Conservation (phyloP, 2,113 vertebrate genomes). For the Rutilus rutilus region DNA sequence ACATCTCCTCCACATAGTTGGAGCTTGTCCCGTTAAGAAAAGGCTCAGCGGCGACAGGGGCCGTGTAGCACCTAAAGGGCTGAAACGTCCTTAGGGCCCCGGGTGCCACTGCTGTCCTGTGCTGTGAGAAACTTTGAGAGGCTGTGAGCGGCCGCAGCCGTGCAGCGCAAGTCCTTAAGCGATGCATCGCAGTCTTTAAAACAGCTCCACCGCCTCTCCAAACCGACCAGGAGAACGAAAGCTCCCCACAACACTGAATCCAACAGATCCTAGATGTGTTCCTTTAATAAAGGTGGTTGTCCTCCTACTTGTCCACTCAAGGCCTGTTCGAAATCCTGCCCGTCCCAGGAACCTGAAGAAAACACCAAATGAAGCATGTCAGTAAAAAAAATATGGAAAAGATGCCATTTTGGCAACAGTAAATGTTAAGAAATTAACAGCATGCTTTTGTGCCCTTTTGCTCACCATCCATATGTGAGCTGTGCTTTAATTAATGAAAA, state of each 20-base stretch:
- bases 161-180: slow-evolving; percentile 87
- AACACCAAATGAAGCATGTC: neutral
- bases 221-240: slow-evolving; percentile 12
- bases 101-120: slow-evolving; percentile 66
- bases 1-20: slow-evolving; percentile 98
- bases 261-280: neutral
- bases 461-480: neutral
- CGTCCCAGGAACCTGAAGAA: neutral
- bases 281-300: neutral
- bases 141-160: slow-evolving; percentile 85
- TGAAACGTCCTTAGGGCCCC: slow-evolving; percentile 82
- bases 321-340: neutral
- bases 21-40: slow-evolving; percentile 92
- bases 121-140: slow-evolving; percentile 77
- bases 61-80: slow-evolving; percentile 76
- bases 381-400: neutral
- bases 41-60: slow-evolving; percentile 84
- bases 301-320: neutral
- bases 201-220: slow-evolving; percentile 46
- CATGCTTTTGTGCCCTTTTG: neutral
- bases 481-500: neutral
- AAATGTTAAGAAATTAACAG: neutral
- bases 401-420: neutral
- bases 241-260: neutral
- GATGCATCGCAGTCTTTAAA: slow-evolving; percentile 82